A percentile compares a stretch with the other conserved stretches of the same genome.
phyloP scores from a whole-genome alignment of 2,888 invertebrate species.

The Scaptomyza cyrtandrae region DNA sequence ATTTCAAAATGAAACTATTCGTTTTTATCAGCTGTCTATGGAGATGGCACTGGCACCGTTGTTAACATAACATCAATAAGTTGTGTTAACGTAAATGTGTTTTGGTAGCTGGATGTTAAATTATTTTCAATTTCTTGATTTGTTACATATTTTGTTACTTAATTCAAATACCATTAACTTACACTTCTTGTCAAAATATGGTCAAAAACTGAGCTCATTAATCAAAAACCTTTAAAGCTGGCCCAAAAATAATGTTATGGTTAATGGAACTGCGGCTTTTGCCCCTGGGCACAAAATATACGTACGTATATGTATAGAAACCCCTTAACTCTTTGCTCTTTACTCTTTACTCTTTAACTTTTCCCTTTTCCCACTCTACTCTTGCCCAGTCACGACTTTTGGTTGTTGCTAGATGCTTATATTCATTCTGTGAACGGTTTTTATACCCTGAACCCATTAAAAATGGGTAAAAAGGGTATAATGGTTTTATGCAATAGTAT shows the following conservation, averaged over 20 bases:
- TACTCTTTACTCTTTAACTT: not conserved
- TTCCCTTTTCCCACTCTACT: too few species aligned
- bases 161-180: not conserved
- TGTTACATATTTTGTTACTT: not conserved
- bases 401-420: conserved; percentile 3
- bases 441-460: too few species aligned
- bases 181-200: not conserved
- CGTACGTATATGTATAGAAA: conserved; percentile 6
- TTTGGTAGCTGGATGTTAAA: too few species aligned
- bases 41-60: too few species aligned
- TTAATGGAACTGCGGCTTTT: conserved; percentile 40
- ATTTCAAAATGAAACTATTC: too few species aligned
- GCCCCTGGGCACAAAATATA: conserved; percentile 25
- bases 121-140: too few species aligned
- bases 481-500: too few species aligned
- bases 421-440: conserved; percentile 16
- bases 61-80: too few species aligned
- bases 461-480: too few species aligned
- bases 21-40: too few species aligned
- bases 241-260: conserved; percentile 21
- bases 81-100: too few species aligned
- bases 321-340: not conserved
- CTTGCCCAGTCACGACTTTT: conserved; percentile 26
- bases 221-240: conserved; percentile 45
- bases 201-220: conserved; percentile 48